These are phyloP conservation scores for Buathra laborator DNA, from an alignment of 2,888 invertebrate genomes.

Conservation along the genomic window DNA sequence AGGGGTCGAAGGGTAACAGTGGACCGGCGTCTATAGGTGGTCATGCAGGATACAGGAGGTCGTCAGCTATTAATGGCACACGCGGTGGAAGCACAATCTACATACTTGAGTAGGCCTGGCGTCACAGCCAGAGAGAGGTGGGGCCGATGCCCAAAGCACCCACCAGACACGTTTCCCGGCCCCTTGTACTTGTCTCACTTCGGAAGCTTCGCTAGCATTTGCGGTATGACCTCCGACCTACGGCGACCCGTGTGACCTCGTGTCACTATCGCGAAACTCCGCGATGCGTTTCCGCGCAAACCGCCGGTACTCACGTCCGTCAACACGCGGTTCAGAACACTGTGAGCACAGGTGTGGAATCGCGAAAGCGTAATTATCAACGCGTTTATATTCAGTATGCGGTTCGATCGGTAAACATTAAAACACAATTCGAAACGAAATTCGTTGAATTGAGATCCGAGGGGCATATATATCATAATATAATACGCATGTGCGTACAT, in stretches of 20 bases:
- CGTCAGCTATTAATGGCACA: conserved; percentile 82
- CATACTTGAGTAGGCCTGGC: conserved; percentile 79
- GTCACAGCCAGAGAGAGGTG: conserved; percentile 48
- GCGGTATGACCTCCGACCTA: conserved; percentile 65
- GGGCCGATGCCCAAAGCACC: neutral
- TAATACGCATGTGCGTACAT: neutral
- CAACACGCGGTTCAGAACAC: conserved; percentile 57
- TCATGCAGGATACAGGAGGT: conserved; percentile 71
- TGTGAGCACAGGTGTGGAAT: conserved; percentile 41
- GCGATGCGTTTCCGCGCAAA: conserved; percentile 62
- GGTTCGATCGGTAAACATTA: conserved; percentile 11
- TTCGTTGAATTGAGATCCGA: conserved; percentile 6
- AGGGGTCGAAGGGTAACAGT: conserved; percentile 47
- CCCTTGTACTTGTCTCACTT: conserved; percentile 56
- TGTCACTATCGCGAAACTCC: conserved; percentile 52
- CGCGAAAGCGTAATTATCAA: neutral
- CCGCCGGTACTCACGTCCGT: conserved; percentile 68
- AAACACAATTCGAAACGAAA: conserved; percentile 4
- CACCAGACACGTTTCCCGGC: conserved; percentile 46
- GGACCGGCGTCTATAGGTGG: conserved; percentile 51
- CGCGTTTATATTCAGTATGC: neutral
- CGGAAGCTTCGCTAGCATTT: conserved; percentile 58
- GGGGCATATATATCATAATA: neutral
- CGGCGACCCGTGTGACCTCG: conserved; percentile 66
- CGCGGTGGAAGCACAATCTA: conserved; percentile 80